Conservation (phyloP, 2,888 invertebrate genomes). For the Nomada fucata region DNA sequence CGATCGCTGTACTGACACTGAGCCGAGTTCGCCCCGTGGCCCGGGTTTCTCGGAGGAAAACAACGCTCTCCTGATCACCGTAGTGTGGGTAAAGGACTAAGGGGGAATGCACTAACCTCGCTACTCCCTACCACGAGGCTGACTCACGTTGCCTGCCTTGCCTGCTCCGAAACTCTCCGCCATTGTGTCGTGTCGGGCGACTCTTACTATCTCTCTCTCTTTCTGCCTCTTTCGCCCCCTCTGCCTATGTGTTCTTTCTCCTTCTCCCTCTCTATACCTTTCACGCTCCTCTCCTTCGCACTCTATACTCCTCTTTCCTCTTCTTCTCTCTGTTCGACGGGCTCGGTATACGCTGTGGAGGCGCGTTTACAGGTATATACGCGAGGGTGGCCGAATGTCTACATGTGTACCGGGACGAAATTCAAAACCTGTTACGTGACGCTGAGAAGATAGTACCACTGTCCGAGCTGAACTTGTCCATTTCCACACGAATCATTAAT, state of each 20-base stretch:
- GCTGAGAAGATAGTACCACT: constrained; percentile 46
- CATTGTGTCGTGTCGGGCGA: constrained; percentile 74
- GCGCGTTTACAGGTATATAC: constrained; percentile 61
- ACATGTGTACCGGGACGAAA: constrained; percentile 62
- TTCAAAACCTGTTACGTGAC: constrained; percentile 66
- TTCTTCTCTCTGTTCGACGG: constrained; percentile 32
- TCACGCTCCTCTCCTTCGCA: background rate
- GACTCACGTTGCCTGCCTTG: constrained; percentile 67
- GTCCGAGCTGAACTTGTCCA: constrained; percentile 39
- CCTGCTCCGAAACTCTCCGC: constrained; percentile 66
- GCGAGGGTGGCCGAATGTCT: constrained; percentile 62
- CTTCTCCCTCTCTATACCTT: background rate
- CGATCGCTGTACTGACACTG: constrained; percentile 73
- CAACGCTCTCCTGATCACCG: constrained; percentile 60
- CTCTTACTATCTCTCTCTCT: constrained; percentile 35
- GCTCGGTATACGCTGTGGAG: constrained; percentile 16
- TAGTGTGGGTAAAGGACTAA: constrained; percentile 67
- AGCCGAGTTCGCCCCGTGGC: constrained; percentile 66
- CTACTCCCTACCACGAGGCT: constrained; percentile 67
- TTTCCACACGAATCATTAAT: constrained; percentile 30
- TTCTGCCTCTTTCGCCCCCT: background rate
- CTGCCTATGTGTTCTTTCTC: background rate
- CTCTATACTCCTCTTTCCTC: constrained; percentile 17
- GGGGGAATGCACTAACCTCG: constrained; percentile 72
- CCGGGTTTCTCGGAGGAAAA: constrained; percentile 67